Evolutionary conservation across 2,797 vertebrate species (phyloP).

Genomic region (Stomatorhinus walkeri): DNA sequence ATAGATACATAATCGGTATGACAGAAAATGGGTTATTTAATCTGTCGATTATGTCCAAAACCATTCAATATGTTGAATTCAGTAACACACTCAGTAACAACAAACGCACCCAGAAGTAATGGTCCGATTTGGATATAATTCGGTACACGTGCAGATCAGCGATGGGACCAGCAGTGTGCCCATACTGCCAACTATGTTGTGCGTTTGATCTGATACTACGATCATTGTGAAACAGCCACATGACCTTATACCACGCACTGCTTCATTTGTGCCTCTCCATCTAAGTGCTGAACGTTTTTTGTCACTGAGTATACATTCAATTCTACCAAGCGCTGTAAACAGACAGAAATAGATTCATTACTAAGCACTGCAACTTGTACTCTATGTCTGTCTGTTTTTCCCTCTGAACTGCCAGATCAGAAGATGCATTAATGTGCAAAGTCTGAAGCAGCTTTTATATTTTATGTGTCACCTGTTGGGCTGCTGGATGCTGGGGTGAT

Average conservation of each 20-base stretch:
- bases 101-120: background rate
- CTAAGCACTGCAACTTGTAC: background rate
- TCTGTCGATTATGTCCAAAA: background rate
- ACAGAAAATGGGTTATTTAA: background rate
- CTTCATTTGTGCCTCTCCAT: background rate
- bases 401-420: background rate
- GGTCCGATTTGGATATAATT: background rate
- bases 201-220: background rate
- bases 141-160: background rate
- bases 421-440: background rate
- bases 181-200: background rate
- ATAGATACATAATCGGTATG: background rate
- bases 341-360: background rate
- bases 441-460: background rate
- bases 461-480: background rate
- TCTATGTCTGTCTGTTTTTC: background rate
- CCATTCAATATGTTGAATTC: slow-evolving; percentile 12
- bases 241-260: background rate
- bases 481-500: background rate
- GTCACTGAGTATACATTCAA: background rate
- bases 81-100: background rate
- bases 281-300: background rate
- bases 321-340: background rate
- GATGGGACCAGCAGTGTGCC: background rate
- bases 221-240: background rate